phyloP scores from a whole-genome alignment of 2,888 invertebrate genomes.

The Agonum fuliginosum region DNA sequence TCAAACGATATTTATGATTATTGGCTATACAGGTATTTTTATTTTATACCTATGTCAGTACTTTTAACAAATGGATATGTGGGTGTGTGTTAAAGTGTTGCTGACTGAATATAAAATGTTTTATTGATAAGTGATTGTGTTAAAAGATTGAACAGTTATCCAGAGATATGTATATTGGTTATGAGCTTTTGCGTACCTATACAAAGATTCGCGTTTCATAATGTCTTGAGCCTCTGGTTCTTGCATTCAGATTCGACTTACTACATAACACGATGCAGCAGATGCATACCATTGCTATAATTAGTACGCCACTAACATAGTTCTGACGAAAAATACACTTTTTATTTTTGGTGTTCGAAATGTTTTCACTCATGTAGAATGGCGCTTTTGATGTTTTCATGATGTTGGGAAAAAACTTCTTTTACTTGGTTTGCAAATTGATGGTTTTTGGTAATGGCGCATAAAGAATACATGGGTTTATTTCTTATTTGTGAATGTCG shows the following conservation, averaged over 20 bases:
- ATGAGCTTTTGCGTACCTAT: background rate
- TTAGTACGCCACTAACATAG: slow-evolving; percentile 10
- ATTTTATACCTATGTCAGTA: background rate
- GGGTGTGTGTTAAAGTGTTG: background rate
- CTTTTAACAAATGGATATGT: background rate
- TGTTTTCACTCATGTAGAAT: background rate
- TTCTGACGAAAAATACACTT: background rate
- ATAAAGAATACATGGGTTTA: too few species aligned
- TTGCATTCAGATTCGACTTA: background rate
- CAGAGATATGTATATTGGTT: background rate
- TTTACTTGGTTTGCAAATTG: too few species aligned
- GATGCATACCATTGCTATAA: slow-evolving; percentile 30
- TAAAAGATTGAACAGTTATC: slow-evolving; percentile 25
- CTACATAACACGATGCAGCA: slow-evolving; percentile 27
- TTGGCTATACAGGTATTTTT: slow-evolving; percentile 2
- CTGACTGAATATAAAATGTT: slow-evolving; percentile 3
- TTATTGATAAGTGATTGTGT: slow-evolving; percentile 9
- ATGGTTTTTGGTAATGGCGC: too few species aligned
- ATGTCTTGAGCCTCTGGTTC: background rate
- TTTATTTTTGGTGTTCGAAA: background rate
- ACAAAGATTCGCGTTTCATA: background rate
- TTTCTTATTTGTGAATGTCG: too few species aligned
- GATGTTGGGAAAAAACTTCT: too few species aligned
- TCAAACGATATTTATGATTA: slow-evolving; percentile 33
- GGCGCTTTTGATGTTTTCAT: background rate